phyloP scores from a whole-genome alignment of 1,140 invertebrate species.

The Drosophila triauraria region DNA sequence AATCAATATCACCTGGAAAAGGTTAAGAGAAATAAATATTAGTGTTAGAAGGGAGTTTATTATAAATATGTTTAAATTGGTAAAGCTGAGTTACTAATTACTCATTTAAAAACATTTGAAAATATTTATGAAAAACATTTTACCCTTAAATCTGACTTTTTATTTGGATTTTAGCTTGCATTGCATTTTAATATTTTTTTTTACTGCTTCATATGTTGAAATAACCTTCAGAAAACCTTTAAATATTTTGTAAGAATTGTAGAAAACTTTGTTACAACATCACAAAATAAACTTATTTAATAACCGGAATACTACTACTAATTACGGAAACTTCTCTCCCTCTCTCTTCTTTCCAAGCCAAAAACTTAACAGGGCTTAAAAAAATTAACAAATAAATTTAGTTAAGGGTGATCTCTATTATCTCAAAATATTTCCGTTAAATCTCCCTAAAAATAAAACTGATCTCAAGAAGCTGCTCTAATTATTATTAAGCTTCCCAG shows the following conservation, averaged over 20 bases:
- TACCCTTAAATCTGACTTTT: no score
- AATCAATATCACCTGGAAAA: conserved; percentile 86
- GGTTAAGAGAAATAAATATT: neutral
- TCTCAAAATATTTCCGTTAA: no score
- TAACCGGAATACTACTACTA: no score
- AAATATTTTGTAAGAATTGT: no score
- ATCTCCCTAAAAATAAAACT: neutral
- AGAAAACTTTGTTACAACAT: neutral
- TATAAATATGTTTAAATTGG: no score
- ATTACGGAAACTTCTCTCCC: neutral
- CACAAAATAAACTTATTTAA: neutral
- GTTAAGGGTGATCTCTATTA: neutral
- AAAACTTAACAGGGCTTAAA: neutral
- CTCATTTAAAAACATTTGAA: no score
- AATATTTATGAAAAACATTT: no score
- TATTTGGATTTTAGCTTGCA: no score
- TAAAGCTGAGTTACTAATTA: neutral
- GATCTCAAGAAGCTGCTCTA: neutral
- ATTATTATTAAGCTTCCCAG: neutral
- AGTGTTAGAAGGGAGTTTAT: neutral
- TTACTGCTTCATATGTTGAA: no score
- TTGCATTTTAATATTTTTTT: no score
- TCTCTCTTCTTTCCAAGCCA: no score
- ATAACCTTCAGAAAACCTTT: no score
- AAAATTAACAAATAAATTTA: neutral